phyloP scores from a whole-genome alignment of 2,888 invertebrate genomes.

The Phrixothrix hirtus region DNA sequence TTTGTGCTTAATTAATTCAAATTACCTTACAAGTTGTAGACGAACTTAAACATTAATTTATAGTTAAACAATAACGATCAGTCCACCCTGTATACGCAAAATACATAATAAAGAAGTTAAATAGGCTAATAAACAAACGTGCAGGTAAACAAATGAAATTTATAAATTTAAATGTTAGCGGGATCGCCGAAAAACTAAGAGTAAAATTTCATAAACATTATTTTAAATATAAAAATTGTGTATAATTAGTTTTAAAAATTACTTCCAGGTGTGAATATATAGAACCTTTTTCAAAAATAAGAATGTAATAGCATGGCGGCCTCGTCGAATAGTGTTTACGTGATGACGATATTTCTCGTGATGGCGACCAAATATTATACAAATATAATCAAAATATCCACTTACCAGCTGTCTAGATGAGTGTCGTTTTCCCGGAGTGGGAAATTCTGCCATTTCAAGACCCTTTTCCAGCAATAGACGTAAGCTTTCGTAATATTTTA shows the following conservation, averaged over 20 bases:
- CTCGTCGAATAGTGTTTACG: constrained; percentile 56
- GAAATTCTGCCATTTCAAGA: constrained; percentile 63
- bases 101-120: no score
- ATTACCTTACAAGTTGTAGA: no score
- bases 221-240: constrained; percentile 6
- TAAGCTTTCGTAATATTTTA: constrained; percentile 42
- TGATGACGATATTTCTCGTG: constrained; percentile 67
- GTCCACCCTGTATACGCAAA: no score
- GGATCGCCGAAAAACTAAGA: background rate
- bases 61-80: no score
- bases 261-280: constrained; percentile 15
- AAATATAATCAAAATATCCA: constrained; percentile 43
- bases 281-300: constrained; percentile 33
- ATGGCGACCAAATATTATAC: constrained; percentile 58
- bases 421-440: constrained; percentile 63
- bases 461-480: constrained; percentile 47
- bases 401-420: constrained; percentile 67
- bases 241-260: background rate
- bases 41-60: no score
- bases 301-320: constrained; percentile 43
- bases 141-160: constrained; percentile 17
- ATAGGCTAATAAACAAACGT: no score
- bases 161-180: constrained; percentile 8
- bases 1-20: no score
- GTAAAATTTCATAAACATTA: background rate